Percentiles rank a stretch among this genome's conserved stretches.
Evolutionary conservation across 2,888 invertebrate species (phyloP).

Genomic region (Meloe dianella): DNA sequence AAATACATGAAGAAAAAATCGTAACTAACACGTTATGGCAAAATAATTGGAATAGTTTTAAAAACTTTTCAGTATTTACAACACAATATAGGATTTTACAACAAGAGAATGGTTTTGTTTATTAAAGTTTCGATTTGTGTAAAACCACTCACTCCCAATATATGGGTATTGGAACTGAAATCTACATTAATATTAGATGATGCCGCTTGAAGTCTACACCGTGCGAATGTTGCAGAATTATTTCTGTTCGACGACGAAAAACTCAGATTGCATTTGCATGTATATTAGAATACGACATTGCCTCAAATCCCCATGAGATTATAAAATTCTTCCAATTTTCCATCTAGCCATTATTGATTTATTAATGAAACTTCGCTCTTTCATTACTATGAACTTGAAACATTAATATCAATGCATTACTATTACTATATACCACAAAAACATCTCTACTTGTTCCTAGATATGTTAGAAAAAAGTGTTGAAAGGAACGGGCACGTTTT

Average conservation of each 20-base stretch:
- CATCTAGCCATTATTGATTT: neutral
- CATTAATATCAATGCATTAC: neutral
- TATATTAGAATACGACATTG: constrained; percentile 49
- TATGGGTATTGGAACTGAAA: neutral
- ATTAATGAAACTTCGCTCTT: neutral
- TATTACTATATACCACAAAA: neutral
- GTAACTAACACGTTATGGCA: too few relatives aligned
- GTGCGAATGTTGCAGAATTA: constrained; percentile 44
- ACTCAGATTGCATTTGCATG: constrained; percentile 58
- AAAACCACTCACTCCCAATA: too few relatives aligned
- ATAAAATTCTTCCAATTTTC: constrained; percentile 5
- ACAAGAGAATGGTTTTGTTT: too few relatives aligned
- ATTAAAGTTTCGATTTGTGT: too few relatives aligned
- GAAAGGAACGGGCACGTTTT: neutral
- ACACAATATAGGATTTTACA: too few relatives aligned
- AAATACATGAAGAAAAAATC: too few relatives aligned
- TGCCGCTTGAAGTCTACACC: constrained; percentile 46
- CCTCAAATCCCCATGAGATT: neutral
- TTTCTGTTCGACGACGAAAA: constrained; percentile 49
- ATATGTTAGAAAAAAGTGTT: neutral
- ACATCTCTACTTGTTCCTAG: neutral
- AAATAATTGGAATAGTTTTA: too few relatives aligned
- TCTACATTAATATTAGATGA: constrained; percentile 50
- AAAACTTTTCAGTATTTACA: too few relatives aligned
- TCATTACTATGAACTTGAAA: neutral